These are phyloP conservation scores for Equus przewalskii DNA, from an alignment of 2,113 vertebrate genomes.

Conservation along the genomic window DNA sequence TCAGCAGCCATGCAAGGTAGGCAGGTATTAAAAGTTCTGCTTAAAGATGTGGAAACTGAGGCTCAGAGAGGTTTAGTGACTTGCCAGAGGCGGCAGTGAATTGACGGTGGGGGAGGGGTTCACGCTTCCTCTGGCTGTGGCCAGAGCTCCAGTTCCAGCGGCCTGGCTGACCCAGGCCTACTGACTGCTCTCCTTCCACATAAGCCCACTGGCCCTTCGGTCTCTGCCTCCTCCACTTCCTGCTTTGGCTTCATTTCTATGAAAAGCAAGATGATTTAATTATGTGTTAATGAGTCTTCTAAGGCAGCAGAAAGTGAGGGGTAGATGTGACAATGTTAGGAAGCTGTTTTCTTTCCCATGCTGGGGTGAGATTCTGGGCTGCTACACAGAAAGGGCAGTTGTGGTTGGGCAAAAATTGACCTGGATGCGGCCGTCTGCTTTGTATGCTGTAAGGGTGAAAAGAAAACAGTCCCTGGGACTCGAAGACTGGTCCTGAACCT, in stretches of 20 bases:
- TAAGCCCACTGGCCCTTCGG: not conserved
- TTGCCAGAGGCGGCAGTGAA: not conserved
- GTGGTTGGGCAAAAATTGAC: not conserved
- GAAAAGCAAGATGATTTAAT: constrained; percentile 28
- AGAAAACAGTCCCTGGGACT: not conserved
- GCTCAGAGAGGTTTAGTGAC: not conserved
- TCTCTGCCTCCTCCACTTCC: not conserved
- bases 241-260: not conserved
- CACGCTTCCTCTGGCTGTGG: not conserved
- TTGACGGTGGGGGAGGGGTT: not conserved
- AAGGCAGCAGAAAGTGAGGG: not conserved
- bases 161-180: not conserved
- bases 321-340: not conserved
- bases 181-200: not conserved
- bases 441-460: not conserved
- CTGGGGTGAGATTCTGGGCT: not conserved
- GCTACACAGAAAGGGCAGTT: not conserved
- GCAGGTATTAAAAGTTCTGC: not conserved
- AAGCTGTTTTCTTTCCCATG: not conserved
- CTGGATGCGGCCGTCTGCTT: not conserved
- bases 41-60: not conserved
- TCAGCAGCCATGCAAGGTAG: not conserved
- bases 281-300: not conserved
- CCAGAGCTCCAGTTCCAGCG: not conserved
- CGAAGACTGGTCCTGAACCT: not conserved